Percentiles rank a stretch among this genome's conserved stretches.
These are phyloP conservation scores for Drosophila subpulchrella DNA, from an alignment of 1,140 invertebrate species.

Conservation along the genomic window DNA sequence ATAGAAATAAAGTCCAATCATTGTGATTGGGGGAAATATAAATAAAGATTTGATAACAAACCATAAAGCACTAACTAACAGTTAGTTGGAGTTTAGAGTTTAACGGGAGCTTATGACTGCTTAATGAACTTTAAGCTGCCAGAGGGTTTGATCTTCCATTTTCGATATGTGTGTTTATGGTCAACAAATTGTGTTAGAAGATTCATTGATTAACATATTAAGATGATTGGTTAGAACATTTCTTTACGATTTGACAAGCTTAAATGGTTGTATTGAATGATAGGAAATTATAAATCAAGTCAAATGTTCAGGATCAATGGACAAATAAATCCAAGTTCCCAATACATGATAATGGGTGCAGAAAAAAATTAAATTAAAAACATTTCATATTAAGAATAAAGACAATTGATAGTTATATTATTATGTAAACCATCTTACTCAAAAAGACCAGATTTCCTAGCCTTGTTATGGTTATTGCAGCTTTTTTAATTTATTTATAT, in stretches of 20 bases:
- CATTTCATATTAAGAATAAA: no score
- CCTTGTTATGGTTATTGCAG: not conserved
- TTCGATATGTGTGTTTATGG: no score
- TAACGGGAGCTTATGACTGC: conserved; percentile 36
- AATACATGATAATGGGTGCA: no score
- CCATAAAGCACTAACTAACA: conserved; percentile 30
- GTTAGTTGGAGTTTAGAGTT: conserved; percentile 28
- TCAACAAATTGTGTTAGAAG: not conserved
- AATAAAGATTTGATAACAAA: conserved; percentile 39
- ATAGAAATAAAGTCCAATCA: conserved; percentile 27
- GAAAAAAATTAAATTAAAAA: no score
- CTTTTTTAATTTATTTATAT: conserved; percentile 9
- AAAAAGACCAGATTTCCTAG: not conserved
- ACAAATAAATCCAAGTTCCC: no score
- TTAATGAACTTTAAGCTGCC: conserved; percentile 37
- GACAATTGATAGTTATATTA: no score
- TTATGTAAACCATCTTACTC: no score
- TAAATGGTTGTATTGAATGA: not conserved
- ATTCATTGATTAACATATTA: not conserved
- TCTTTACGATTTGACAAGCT: not conserved
- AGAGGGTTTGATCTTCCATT: not conserved
- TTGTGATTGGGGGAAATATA: conserved; percentile 30
- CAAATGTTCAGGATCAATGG: no score
- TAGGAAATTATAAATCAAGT: no score
- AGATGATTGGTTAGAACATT: not conserved